phyloP scores from a whole-genome alignment of 2,888 invertebrate genomes.

The Parnassius mnemosyne region DNA sequence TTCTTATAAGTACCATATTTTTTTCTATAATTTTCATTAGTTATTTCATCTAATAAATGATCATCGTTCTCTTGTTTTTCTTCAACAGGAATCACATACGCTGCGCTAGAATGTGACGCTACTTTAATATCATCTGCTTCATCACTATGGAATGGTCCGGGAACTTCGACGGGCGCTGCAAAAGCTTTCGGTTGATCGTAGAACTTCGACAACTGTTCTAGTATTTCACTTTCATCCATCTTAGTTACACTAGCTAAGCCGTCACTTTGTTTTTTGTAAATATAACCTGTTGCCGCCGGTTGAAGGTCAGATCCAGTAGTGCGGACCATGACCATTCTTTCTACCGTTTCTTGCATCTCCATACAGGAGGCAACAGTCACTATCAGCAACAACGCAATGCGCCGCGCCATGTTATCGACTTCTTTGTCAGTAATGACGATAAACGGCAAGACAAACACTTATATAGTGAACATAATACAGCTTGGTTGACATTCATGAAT shows the following conservation, averaged over 20 bases:
- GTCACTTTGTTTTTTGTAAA: constrained; percentile 73
- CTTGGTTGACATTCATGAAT: constrained; percentile 72
- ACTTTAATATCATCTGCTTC: constrained; percentile 53
- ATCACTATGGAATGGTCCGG: constrained; percentile 49
- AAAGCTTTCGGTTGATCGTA: constrained; percentile 61
- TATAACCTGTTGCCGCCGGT: constrained; percentile 81
- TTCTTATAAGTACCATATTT: constrained; percentile 47
- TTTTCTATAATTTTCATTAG: constrained; percentile 60
- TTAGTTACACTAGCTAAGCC: constrained; percentile 71
- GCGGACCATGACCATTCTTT: constrained; percentile 78
- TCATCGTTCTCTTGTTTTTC: constrained; percentile 52
- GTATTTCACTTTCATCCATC: constrained; percentile 69
- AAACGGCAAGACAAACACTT: constrained; percentile 66
- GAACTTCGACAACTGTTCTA: constrained; percentile 64
- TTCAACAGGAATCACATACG: constrained; percentile 61
- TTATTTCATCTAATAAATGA: constrained; percentile 51
- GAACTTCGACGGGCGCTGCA: constrained; percentile 49
- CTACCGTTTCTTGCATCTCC: constrained; percentile 73
- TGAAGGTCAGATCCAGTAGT: constrained; percentile 80
- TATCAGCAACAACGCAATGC: constrained; percentile 46
- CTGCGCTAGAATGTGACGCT: constrained; percentile 49
- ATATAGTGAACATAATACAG: constrained; percentile 70
- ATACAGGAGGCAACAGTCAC: constrained; percentile 52
- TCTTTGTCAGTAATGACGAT: constrained; percentile 59
- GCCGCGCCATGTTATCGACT: constrained; percentile 62